Percentiles rank a stretch among this genome's conserved stretches.
These are phyloP conservation scores for Cheilosia urbana DNA, from an alignment of 2,888 invertebrate species.

Conservation along the genomic window DNA sequence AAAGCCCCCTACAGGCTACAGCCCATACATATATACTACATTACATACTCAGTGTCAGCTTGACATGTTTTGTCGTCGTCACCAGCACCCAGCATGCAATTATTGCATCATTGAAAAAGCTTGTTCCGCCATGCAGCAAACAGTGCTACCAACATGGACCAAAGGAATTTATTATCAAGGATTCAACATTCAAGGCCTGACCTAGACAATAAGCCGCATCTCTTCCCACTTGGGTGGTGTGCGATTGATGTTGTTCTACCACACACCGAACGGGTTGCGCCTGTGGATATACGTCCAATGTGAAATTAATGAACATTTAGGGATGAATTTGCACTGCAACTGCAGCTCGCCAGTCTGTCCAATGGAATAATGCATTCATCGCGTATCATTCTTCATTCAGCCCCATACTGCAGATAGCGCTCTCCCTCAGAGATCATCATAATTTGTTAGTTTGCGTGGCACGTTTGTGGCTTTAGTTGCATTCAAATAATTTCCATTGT, in stretches of 20 bases:
- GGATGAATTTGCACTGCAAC: neutral
- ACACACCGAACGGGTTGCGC: neutral
- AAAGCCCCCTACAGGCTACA: neutral
- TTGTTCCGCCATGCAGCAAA: conserved; percentile 17
- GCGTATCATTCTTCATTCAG: conserved; percentile 34
- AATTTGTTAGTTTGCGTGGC: conserved; percentile 75
- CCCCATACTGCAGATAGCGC: neutral
- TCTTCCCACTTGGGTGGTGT: conserved; percentile 3
- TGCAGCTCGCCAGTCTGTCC: conserved; percentile 1
- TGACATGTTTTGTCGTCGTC: conserved; percentile 53
- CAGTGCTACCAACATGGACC: conserved; percentile 13
- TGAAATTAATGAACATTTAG: conserved; percentile 62
- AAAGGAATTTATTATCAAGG: conserved; percentile 54
- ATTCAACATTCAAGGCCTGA: too few species aligned
- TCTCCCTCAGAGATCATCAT: conserved; percentile 47
- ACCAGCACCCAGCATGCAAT: conserved; percentile 50
- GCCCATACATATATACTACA: neutral
- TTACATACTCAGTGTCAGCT: conserved; percentile 26
- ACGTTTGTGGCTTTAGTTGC: conserved; percentile 74
- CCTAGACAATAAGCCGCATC: conserved; percentile 1
- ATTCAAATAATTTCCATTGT: conserved; percentile 71
- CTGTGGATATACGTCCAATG: conserved; percentile 14
- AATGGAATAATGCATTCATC: conserved; percentile 47
- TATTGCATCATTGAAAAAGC: conserved; percentile 58
- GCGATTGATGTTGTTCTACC: neutral